These are phyloP conservation scores for Epicauta chinensis DNA, from an alignment of 1,140 invertebrate species.

Conservation along the genomic window DNA sequence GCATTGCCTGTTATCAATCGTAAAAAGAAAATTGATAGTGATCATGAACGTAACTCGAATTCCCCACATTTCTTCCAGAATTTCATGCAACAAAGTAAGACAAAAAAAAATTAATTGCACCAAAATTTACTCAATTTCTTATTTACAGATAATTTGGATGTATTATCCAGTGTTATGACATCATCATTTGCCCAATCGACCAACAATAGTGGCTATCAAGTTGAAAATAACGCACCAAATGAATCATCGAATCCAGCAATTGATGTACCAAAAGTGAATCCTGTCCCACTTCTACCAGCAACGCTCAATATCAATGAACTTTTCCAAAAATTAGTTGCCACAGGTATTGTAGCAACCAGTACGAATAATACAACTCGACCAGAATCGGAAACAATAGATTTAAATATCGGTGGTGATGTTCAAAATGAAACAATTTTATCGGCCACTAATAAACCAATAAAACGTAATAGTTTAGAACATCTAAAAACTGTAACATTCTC, in stretches of 20 bases:
- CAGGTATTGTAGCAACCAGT: constrained; percentile 66
- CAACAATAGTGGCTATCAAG: constrained; percentile 48
- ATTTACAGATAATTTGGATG: constrained; percentile 47
- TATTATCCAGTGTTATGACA: constrained; percentile 58
- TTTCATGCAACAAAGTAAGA: constrained; percentile 36
- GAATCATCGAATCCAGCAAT: neutral
- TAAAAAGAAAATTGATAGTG: constrained; percentile 16
- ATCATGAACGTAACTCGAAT: constrained; percentile 36
- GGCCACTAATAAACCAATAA: constrained; percentile 7
- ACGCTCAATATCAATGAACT: constrained; percentile 70
- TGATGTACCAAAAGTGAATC: constrained; percentile 35
- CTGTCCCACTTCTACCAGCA: constrained; percentile 25
- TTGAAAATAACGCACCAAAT: constrained; percentile 40
- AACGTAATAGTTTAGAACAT: constrained; percentile 27
- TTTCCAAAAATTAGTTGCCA: constrained; percentile 74
- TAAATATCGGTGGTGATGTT: no score
- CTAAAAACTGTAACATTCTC: constrained; percentile 58
- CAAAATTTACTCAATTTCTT: neutral
- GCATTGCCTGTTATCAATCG: constrained; percentile 8
- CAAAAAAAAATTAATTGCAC: neutral
- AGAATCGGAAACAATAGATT: neutral
- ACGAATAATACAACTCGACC: constrained; percentile 5
- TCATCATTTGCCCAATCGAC: constrained; percentile 53
- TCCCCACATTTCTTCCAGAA: constrained; percentile 33
- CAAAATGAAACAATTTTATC: constrained; percentile 9